Evolutionary conservation across 2,797 vertebrate genomes (phyloP), one percentile per base, ranked within the genome.

Genomic region (Rhinatrema bivittatum): DNA sequence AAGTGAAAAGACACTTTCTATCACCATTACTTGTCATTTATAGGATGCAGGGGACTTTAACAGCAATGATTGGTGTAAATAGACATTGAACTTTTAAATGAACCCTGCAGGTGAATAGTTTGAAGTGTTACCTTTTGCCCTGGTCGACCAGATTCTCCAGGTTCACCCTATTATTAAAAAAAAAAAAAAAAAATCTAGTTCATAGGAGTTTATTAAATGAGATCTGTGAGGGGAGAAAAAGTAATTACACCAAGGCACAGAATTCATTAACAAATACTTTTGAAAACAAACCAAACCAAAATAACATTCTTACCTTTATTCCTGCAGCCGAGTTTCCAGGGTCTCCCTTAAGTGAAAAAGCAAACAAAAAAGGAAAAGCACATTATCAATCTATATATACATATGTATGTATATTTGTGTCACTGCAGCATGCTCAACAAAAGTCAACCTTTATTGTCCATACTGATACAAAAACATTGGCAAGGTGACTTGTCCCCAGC

Each of bases 281-380:
- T 2, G 4, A 8, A 10, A 29, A n/a, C n/a, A 32, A 12, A 9
- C 14, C 9, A 25, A 10, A 28, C 5, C 9, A 12, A 6, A 49
- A 40, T 32, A 43, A n/a, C n/a, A n/a, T n/a, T n/a, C n/a, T n/a
- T n/a, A 99, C 96, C 93, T 99, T 99, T 64, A 99, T 98, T 63
- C 96, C 96, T 40, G 93, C 94, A 16, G 96, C 94, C 55, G 96
- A 95, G 3, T 94, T 98, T 34, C 96, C 96, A 3, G 94, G 83
- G 44, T 97, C 93, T 56, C 96, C 96, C 96, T 99, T 42, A 55
- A 40, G 62, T 6, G 36, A 65, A 77, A 77, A 28, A 13, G 61
- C 66, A 13, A 61, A 56, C 40, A 61, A 39, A 63, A 70, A 32
- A 66, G 34, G 25, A 49, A 27, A n/a, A 47, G 38, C 17, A 53